Percentiles rank a stretch among this genome's conserved stretches.
Evolutionary conservation across 1,140 invertebrate genomes (phyloP).

Genomic region (Zaprionus inermis): DNA sequence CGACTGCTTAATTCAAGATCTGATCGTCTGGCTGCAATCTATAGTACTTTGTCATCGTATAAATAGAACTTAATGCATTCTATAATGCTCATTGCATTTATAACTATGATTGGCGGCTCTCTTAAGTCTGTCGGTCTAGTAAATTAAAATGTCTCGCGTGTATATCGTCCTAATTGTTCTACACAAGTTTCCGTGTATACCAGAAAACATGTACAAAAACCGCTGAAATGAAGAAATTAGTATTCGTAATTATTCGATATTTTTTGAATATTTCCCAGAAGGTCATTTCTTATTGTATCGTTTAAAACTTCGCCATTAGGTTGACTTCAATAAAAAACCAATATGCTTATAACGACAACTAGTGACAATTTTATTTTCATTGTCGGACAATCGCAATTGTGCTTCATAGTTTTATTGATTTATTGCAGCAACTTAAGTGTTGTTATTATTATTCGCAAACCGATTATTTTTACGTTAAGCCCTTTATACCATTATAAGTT

Average conservation of each 20-base stretch:
- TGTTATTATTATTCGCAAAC: conserved; percentile 33
- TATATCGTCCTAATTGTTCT: not conserved
- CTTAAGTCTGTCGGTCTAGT: not conserved
- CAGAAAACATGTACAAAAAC: not conserved
- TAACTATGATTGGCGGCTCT: not conserved
- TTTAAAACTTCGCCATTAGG: no score
- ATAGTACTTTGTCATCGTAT: not conserved
- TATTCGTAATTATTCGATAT: not conserved
- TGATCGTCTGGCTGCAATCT: not conserved
- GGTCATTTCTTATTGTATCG: not conserved
- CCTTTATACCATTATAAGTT: not conserved
- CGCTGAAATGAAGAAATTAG: not conserved
- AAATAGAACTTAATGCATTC: not conserved
- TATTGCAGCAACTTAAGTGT: conserved; percentile 18
- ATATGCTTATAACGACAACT: not conserved
- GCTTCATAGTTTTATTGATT: not conserved
- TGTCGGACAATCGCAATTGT: not conserved
- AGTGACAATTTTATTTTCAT: not conserved
- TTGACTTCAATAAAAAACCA: no score
- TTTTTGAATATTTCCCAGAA: not conserved
- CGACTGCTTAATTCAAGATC: not conserved
- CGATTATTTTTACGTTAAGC: conserved; percentile 9
- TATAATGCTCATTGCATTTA: conserved; percentile 5
- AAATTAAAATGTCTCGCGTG: not conserved
- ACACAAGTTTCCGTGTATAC: not conserved